phyloP scores from a whole-genome alignment of 1,140 invertebrate genomes.

The Rhizoglyphus robini region DNA sequence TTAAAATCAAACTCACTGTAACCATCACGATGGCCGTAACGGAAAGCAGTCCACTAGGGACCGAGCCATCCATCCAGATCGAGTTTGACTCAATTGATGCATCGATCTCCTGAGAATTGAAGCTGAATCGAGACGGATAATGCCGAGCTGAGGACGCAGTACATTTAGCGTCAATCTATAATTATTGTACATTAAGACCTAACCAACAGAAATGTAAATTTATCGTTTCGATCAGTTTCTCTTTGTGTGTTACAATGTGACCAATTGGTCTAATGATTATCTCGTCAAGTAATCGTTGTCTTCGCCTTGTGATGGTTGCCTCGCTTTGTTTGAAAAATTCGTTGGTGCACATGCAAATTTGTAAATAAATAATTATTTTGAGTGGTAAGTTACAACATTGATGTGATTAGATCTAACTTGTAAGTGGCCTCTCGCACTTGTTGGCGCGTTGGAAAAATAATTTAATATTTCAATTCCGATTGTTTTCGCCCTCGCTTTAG shows the following conservation, averaged over 20 bases:
- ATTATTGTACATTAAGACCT: not conserved
- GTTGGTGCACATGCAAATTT: not conserved
- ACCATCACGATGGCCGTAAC: too few species aligned
- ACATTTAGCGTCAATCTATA: slow-evolving; percentile 10
- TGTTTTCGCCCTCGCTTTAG: too few species aligned
- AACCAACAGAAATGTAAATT: slow-evolving; percentile 7
- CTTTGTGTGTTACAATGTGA: not conserved
- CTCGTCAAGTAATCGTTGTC: not conserved
- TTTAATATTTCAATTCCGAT: too few species aligned
- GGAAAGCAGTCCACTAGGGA: too few species aligned
- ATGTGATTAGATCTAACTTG: too few species aligned
- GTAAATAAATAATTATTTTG: not conserved
- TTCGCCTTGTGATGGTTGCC: not conserved
- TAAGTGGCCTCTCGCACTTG: too few species aligned
- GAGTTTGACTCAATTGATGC: slow-evolving; percentile 8
- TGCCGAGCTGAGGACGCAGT: not conserved
- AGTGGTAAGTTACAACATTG: not conserved
- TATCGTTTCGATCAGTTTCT: not conserved
- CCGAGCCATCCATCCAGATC: too few species aligned
- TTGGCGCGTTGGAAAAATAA: too few species aligned
- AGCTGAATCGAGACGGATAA: not conserved
- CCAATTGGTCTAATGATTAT: slow-evolving; percentile 14
- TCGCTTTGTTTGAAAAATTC: slow-evolving; percentile 1
- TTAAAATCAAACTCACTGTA: too few species aligned
- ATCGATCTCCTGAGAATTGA: slow-evolving; percentile 11